These are phyloP conservation scores for Aphis craccivora DNA, from an alignment of 1,140 invertebrate genomes.

Conservation along the genomic window DNA sequence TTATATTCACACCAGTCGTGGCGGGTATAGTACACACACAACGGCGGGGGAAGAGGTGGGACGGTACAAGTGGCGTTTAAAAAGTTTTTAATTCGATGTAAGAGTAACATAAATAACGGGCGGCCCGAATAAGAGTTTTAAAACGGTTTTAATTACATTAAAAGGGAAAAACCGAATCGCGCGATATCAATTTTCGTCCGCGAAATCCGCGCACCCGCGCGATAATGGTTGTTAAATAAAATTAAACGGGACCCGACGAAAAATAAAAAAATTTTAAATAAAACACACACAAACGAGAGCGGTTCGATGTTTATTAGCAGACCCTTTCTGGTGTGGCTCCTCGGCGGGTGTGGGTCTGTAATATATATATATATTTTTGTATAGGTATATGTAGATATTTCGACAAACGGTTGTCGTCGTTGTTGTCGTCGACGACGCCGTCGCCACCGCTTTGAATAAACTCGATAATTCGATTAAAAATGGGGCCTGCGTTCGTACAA, in stretches of 20 bases:
- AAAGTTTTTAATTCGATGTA: constrained; percentile 58
- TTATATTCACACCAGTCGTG: background rate
- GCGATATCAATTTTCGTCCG: constrained; percentile 47
- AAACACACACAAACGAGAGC: background rate
- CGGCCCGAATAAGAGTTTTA: constrained; percentile 49
- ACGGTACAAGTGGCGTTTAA: constrained; percentile 14
- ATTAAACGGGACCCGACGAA: background rate
- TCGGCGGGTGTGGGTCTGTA: background rate
- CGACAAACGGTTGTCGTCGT: constrained; percentile 17
- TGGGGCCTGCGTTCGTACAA: background rate
- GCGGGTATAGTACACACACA: background rate
- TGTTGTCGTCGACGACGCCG: background rate
- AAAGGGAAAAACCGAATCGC: constrained; percentile 51
- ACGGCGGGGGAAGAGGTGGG: background rate
- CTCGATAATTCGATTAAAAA: constrained; percentile 52
- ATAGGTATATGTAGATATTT: background rate
- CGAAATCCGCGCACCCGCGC: background rate
- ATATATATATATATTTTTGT: background rate
- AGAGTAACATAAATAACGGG: constrained; percentile 48
- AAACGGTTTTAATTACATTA: constrained; percentile 58
- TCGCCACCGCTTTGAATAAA: background rate
- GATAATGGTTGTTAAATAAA: constrained; percentile 39
- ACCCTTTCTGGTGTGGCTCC: background rate
- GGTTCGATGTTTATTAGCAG: constrained; percentile 30
- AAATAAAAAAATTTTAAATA: background rate